Conservation (phyloP, 2,888 invertebrate species). For the Ornithoptera priamus region DNA sequence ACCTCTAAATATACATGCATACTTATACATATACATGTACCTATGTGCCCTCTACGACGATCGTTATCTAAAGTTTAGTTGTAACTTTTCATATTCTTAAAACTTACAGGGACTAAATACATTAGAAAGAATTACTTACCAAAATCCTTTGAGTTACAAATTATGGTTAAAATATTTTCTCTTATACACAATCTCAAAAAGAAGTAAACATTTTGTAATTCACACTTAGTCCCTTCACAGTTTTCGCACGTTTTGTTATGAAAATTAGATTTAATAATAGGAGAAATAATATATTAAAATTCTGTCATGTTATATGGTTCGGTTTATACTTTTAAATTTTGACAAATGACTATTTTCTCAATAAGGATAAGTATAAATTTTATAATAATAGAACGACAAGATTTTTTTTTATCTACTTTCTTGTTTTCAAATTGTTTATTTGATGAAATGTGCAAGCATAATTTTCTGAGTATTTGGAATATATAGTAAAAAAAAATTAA, state of each 20-base stretch:
- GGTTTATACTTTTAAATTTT: conserved; percentile 12
- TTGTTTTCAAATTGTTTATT: too few species aligned
- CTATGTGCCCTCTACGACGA: neutral
- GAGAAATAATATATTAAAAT: conserved; percentile 6
- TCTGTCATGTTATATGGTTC: neutral
- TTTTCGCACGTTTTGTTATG: neutral
- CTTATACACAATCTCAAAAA: neutral
- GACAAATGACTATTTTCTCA: conserved; percentile 3
- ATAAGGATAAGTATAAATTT: neutral
- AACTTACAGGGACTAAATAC: neutral
- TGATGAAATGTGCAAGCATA: too few species aligned
- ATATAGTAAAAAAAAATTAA: too few species aligned
- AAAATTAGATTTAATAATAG: neutral
- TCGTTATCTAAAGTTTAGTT: neutral
- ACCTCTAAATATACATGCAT: too few species aligned
- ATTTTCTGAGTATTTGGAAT: too few species aligned
- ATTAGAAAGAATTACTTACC: neutral
- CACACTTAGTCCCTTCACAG: neutral
- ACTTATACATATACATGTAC: too few species aligned
- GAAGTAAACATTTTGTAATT: too few species aligned
- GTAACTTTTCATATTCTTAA: neutral
- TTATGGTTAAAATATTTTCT: neutral
- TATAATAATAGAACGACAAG: neutral
- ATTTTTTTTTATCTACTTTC: too few species aligned
- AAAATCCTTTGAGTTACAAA: neutral